Conservation (phyloP, 2,797 vertebrate genomes). For the Cossypha dichroa region DNA sequence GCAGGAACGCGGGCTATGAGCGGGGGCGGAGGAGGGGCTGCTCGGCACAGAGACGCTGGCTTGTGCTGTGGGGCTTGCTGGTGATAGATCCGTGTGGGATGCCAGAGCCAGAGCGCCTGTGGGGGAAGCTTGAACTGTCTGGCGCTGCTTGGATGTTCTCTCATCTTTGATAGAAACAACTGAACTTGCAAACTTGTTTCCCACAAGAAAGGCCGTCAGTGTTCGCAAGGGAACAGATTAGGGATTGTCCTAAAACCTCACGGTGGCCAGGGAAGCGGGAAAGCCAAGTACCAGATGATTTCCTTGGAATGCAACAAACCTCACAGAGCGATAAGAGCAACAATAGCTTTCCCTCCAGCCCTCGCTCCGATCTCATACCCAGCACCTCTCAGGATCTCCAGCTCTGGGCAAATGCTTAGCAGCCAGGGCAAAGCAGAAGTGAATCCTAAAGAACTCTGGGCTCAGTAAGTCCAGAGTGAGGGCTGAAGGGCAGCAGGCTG, state of each 20-base stretch:
- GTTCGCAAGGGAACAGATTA: constrained; percentile 59
- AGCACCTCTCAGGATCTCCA: not conserved
- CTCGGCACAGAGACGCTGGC: not conserved
- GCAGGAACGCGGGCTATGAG: constrained; percentile 54
- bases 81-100: constrained; percentile 49
- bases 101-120: constrained; percentile 43
- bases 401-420: not conserved
- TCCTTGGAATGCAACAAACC: constrained; percentile 57
- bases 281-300: constrained; percentile 50
- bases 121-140: constrained; percentile 63
- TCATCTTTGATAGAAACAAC: constrained; percentile 64
- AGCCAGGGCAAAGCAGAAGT: not conserved
- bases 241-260: constrained; percentile 54
- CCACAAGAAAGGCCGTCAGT: constrained; percentile 59
- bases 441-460: not conserved
- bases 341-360: not conserved
- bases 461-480: fast-evolving
- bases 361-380: not conserved
- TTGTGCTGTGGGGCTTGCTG: constrained; percentile 1
- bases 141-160: constrained; percentile 51
- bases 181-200: constrained; percentile 54
- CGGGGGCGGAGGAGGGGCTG: constrained; percentile 27
- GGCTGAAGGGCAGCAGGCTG: not conserved
- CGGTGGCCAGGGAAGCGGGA: not conserved
- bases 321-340: constrained; percentile 14